These are phyloP conservation scores for Drosophila kurseongensis DNA, from an alignment of 1,140 invertebrate species.

Conservation along the genomic window DNA sequence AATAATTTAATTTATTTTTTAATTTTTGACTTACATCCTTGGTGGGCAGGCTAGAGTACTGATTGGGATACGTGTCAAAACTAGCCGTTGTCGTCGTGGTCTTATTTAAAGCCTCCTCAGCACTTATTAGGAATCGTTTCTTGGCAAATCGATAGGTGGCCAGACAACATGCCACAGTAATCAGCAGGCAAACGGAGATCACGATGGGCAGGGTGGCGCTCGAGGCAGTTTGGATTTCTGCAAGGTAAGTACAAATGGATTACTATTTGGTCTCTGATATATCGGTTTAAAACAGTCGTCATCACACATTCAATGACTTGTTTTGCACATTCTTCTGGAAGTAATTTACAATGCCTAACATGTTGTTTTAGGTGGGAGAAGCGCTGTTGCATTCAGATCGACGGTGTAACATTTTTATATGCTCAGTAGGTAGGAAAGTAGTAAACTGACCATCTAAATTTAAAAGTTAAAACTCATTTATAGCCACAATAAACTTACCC, in stretches of 20 bases:
- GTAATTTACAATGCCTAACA: too few species aligned
- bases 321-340: too few species aligned
- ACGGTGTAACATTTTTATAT: too few species aligned
- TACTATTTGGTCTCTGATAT: too few species aligned
- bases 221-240: slow-evolving; percentile 64
- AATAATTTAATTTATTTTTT: neutral
- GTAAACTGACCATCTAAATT: too few species aligned
- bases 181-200: slow-evolving; percentile 36
- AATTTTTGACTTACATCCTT: slow-evolving; percentile 87
- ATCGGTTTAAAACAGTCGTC: too few species aligned
- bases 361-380: too few species aligned
- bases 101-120: slow-evolving; percentile 66
- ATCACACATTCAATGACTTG: too few species aligned
- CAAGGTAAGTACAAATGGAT: neutral
- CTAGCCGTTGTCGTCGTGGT: slow-evolving; percentile 86
- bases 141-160: slow-evolving; percentile 63
- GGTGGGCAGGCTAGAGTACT: slow-evolving; percentile 92
- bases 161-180: slow-evolving; percentile 68
- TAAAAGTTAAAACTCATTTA: too few species aligned
- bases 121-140: slow-evolving; percentile 38
- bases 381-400: too few species aligned
- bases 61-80: slow-evolving; percentile 93
- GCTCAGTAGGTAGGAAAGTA: too few species aligned
- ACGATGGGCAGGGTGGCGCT: slow-evolving; percentile 58
- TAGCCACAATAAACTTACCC: slow-evolving; percentile 35